Percentiles rank a stretch among this genome's conserved stretches.
Evolutionary conservation across 1,140 invertebrate species (phyloP).

Genomic region (Drosophila burlai): DNA sequence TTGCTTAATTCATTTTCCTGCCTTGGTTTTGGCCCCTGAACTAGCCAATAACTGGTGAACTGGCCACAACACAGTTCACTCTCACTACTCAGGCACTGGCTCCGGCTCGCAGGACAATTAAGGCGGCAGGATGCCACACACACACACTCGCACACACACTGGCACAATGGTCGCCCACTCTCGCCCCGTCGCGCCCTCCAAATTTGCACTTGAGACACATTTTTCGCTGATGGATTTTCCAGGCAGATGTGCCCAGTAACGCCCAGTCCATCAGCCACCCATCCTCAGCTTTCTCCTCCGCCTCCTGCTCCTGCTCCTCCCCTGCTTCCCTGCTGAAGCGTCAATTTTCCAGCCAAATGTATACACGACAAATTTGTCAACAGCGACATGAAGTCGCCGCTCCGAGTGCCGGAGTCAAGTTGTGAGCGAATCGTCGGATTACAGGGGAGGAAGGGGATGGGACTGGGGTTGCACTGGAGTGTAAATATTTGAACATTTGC

Average conservation of each 20-base stretch:
- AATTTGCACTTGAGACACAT: conserved; percentile 40
- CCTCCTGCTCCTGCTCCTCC: conserved; percentile 7
- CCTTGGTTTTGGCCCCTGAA: not conserved
- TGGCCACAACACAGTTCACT: not conserved
- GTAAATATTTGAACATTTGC: conserved; percentile 82
- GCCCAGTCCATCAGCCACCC: conserved; percentile 20
- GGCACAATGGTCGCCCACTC: conserved; percentile 2
- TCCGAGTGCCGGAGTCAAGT: conserved; percentile 76
- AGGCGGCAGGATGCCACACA: conserved; percentile 1
- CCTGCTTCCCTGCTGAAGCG: conserved; percentile 15
- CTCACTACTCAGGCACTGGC: not conserved
- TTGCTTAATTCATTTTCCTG: not conserved
- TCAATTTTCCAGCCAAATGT: conserved; percentile 70
- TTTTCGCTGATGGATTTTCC: conserved; percentile 41
- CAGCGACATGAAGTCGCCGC: conserved; percentile 49
- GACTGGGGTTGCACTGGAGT: conserved; percentile 44
- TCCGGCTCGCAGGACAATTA: conserved; percentile 7
- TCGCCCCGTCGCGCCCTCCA: not conserved
- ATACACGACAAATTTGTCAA: conserved; percentile 68
- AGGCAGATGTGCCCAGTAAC: conserved; percentile 48
- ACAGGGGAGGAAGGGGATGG: conserved; percentile 22
- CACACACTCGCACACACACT: not conserved
- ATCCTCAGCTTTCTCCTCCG: not conserved
- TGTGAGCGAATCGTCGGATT: conserved; percentile 69
- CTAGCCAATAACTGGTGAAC: not conserved